Base-by-base conservation (phyloP, 2,797 vertebrate species). In the Tragopan temminckii region DNA sequence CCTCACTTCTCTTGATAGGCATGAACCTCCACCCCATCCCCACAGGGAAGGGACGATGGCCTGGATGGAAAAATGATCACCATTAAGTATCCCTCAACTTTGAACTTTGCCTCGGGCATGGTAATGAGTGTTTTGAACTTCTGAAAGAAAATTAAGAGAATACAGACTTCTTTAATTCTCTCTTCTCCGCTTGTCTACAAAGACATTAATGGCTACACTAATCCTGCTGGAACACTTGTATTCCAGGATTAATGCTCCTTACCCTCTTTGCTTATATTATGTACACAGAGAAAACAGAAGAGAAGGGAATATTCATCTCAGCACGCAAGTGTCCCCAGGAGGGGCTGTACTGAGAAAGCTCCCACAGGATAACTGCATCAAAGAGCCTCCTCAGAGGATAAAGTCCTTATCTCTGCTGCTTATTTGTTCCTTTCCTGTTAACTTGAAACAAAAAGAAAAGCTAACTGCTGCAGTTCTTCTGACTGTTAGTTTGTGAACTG, bases 331-430 rank as follows among this genome's bases (percentile, higher is more conserved):
- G 25, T 72, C 55, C 69, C 57, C 0, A 0, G 40, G 72, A 93
- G 55, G 58, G 80, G 27, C 55, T 89, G 59, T 85, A 57, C 11
- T 45, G 79, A 59, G 18, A 69, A 7, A 69, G 81, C 21, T 71
- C 82, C 23, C 27, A 63, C 27, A 31, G 50, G 74, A 94, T 24
- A 66, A 45, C 42, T 55, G 64, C 63, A 66, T 89, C 86, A 96
- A 87, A 85, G 80, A 85, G 69, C 59, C 78, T 88, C 81, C 85
- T 83, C 42, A 40, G 24, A 85, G 72, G 80, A 91, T 46, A 74
- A 91, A 72, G 74, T 40, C 89, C 90, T 95, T 92, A 94, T 92
- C 85, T 92, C 27, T 25, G 40, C 38, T 68, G 48, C 43, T 85
- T 72, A 42, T 80, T 87, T 91, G 69, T 50, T 85, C 89, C 84